Base-by-base conservation (phyloP, 2,797 vertebrate genomes). In the Enteromius viviparus region DNA sequence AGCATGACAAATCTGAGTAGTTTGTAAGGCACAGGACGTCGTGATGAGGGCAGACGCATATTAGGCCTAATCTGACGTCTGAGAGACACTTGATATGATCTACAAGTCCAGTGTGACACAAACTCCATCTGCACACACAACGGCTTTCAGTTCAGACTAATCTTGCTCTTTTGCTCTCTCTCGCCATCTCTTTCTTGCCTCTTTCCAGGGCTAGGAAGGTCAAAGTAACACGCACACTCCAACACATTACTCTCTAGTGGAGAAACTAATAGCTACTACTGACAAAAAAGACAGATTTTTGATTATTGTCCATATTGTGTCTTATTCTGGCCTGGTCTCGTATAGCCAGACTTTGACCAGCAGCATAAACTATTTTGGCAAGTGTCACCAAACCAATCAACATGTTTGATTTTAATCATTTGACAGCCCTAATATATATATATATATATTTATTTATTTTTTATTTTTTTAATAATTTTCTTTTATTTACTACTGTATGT, bases 71-170 rank as follows among this genome's bases (percentile, higher is more conserved):
- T 82, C 81, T 82, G 72, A 82, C 60, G 19, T 82, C 9, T 82
- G 81, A 82, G 71, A 15, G 72, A 76, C 81, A 68, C 47, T 76
- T 82, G 81, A 82, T 82, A 76, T 66, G 60, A 75, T 75, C 85
- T 78, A 78, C 74, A 77, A 76, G 74, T 74, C 75, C n/a, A 42
- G 70, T 75, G 76, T 75, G 51, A 76, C 60, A 69, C 62, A 62
- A 79, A 80, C 72, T 75, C 47, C 1, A 7, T 64, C 68, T 71
- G 83, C 32, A n/a, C 60, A 42, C 78, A 85, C 37, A 77, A 45
- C 55, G 7, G 23, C 68, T 47, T 71, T 71, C 53, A 6, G 19
- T 72, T 47, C 40, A 64, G 19, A 82, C 66, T 42, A 53, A 23
- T 81, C 69, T 60, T 21, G 26, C 26, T 65, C 8, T 66, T 42